phyloP scores from a whole-genome alignment of 2,888 invertebrate genomes.

The Disparrhopalites patrizii region DNA sequence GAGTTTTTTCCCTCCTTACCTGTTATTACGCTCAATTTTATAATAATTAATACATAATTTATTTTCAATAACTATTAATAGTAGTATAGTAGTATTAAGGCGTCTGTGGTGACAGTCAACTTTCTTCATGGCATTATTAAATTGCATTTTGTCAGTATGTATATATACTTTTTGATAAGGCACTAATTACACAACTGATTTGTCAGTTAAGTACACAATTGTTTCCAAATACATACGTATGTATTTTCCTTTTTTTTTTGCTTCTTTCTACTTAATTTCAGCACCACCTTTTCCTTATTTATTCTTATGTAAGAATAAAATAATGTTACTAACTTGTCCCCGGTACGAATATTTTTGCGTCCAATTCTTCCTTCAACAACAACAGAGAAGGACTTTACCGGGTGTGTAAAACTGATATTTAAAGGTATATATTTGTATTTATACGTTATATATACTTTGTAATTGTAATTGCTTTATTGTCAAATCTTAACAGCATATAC shows the following conservation, averaged over 20 bases:
- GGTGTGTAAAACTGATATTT: too few relatives aligned
- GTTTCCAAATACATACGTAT: too few relatives aligned
- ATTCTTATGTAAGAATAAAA: not conserved
- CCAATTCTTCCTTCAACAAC: not conserved
- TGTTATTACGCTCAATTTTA: not conserved
- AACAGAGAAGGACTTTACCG: too few relatives aligned
- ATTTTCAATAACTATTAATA: not conserved
- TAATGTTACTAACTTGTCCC: not conserved
- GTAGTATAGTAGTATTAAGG: constrained; percentile 7
- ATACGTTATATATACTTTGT: not conserved
- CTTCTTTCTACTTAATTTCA: constrained; percentile 14
- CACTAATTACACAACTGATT: constrained; percentile 21
- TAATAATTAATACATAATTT: not conserved
- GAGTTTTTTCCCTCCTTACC: not conserved
- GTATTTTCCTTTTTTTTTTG: too few relatives aligned
- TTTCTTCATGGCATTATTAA: constrained; percentile 21
- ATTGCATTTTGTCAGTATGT: constrained; percentile 18
- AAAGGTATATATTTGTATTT: not conserved
- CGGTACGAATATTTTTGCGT: not conserved
- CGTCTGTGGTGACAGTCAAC: constrained; percentile 15
- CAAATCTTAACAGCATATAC: too few relatives aligned
- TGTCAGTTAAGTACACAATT: constrained; percentile 20
- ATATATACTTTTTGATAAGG: constrained; percentile 13
- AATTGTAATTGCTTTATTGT: too few relatives aligned
- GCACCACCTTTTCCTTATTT: constrained; percentile 13